Conservation (phyloP, 2,797 vertebrate genomes). For the Psittacula derbiana region DNA sequence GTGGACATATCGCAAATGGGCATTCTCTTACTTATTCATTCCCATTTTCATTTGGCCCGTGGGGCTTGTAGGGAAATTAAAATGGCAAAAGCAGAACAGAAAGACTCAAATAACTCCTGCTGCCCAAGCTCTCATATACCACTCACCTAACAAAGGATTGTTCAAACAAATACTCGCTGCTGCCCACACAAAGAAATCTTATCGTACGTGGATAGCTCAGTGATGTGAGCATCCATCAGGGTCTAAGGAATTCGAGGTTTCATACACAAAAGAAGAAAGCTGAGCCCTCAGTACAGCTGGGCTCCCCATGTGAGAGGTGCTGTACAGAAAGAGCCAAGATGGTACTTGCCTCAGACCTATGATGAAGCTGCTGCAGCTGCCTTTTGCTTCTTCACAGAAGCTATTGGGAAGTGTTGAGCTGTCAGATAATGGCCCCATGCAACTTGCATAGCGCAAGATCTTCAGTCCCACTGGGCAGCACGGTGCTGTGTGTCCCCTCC, state of each 20-base stretch:
- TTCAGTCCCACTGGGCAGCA: background rate
- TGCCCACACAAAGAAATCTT: background rate
- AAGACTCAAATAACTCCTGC: slow-evolving; percentile 11
- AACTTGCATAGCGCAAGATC: background rate
- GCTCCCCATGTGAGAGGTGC: background rate
- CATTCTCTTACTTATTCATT: slow-evolving; percentile 26
- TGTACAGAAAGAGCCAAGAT: background rate
- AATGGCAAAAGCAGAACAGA: slow-evolving; percentile 13
- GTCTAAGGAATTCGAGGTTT: background rate
- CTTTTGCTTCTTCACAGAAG: background rate
- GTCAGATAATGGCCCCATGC: background rate
- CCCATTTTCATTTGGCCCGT: background rate
- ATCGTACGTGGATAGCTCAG: background rate
- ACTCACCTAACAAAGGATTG: background rate
- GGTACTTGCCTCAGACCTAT: background rate
- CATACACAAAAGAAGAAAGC: background rate
- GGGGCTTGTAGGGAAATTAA: slow-evolving; percentile 32
- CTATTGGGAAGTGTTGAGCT: background rate
- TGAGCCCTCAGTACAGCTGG: background rate
- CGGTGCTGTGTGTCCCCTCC: background rate
- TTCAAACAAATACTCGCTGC: background rate
- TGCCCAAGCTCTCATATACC: slow-evolving; percentile 17
- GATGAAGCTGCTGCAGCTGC: background rate
- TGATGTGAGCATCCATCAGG: background rate
- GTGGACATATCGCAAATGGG: slow-evolving; percentile 25